These are phyloP conservation scores for Limnodromus scolopaceus DNA, from an alignment of 2,797 vertebrate genomes.

Conservation along the genomic window DNA sequence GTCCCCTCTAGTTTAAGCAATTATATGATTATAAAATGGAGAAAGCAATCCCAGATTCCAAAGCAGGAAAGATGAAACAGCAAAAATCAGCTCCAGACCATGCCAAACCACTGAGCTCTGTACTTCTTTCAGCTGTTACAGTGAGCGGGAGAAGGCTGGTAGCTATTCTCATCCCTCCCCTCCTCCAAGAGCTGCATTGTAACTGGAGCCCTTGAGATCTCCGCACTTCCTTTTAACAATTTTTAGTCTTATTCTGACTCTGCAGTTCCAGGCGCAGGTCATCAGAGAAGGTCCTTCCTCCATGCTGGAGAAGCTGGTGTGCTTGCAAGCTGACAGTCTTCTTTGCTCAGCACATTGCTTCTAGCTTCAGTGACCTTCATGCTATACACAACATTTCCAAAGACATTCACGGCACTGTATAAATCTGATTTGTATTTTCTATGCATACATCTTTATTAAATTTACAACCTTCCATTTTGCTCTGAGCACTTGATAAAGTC, in stretches of 20 bases:
- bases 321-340: neutral
- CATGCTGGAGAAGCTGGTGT: neutral
- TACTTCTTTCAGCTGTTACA: neutral
- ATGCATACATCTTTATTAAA: neutral
- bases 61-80: neutral
- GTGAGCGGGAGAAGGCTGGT: neutral
- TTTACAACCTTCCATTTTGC: neutral
- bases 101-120: neutral
- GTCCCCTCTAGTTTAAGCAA: neutral
- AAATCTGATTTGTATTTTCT: neutral
- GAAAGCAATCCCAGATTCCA: neutral
- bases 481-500: neutral
- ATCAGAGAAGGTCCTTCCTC: neutral
- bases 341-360: neutral
- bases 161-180: neutral
- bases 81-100: neutral
- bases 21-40: neutral
- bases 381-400: neutral
- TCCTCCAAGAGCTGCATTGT: neutral
- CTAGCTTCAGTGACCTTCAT: neutral
- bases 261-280: neutral
- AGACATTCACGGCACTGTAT: rapidly evolving
- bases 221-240: neutral
- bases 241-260: neutral
- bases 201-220: neutral